Base-by-base conservation (phyloP, 1,140 invertebrate species). In the Magallana ariakensis region DNA sequence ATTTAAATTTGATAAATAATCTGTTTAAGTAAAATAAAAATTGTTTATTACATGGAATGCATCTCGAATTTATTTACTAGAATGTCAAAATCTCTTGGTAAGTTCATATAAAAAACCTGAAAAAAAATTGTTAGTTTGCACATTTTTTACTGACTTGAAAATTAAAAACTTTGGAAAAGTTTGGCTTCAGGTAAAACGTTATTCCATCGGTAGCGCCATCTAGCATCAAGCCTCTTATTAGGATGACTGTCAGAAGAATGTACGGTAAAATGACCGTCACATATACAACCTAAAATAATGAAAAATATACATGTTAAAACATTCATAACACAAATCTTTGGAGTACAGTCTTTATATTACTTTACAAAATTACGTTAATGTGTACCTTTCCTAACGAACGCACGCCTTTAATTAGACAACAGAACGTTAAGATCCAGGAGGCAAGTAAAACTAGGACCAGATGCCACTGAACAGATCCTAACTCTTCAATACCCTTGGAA, bases 171-270 rank as follows among this genome's bases (percentile, higher is more conserved):
- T 82, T 56, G 8, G 53, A 15, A 56, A 82, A 82, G 90, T 98
- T 96, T 16, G 97, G 97, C 16, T 96, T 97, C 6, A 98, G 94
- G 93, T 98, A 98, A 93, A 97, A 97, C 2, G 96, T 85, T 13
- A 92, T 87, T 7, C 95, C 95, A 22, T 92, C 82, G 60, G 87
- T 87, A 66, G 95, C 94, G 10, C 95, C 95, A 26, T 93, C 93
- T 55, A 95, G 84, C 0, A 94, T 95, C 3, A 94, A 70, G 55
- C 95, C 94, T 83, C 95, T 90, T 46, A 95, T 90, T 9, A 95
- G 90, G 22, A 95, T 86, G 56, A 93, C 91, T 66, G 93, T 91
- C 10, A 95, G 89, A 88, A 95, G 91, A 13, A 95, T 87, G 86
- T 95, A 95, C 0, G 95, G 95, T 83, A 93, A 91, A 6, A 93